Evolutionary conservation across 1,140 invertebrate species (phyloP).

Genomic region (Gonioctena quinquepunctata): DNA sequence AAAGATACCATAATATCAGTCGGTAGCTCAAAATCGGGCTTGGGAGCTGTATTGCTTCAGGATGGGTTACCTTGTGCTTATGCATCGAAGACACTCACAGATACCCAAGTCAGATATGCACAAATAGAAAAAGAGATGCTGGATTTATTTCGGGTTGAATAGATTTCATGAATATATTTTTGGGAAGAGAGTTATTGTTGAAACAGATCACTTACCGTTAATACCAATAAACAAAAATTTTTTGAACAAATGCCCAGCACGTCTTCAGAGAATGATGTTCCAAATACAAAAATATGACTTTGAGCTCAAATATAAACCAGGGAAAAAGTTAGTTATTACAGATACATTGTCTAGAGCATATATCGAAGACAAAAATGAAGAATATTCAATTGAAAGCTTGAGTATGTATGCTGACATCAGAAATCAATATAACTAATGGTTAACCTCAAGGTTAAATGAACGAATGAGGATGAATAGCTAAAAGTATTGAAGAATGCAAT

Average conservation of each 20-base stretch:
- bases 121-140: too few species aligned
- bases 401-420: neutral
- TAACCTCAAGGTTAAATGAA: neutral
- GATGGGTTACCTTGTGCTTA: too few species aligned
- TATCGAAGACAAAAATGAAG: too few species aligned
- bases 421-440: neutral
- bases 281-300: neutral
- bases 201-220: too few species aligned
- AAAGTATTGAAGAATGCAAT: slow-evolving; percentile 32
- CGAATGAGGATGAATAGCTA: slow-evolving; percentile 35
- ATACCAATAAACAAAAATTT: neutral
- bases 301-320: neutral
- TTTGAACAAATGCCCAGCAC: too few species aligned
- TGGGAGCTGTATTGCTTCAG: slow-evolving; percentile 51
- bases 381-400: neutral
- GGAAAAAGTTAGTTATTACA: neutral
- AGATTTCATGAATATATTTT: slow-evolving; percentile 44
- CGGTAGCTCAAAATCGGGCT: slow-evolving; percentile 25
- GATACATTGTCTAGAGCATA: neutral
- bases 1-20: too few species aligned
- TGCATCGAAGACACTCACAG: slow-evolving; percentile 50
- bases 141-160: too few species aligned
- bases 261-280: neutral
- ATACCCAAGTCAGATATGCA: slow-evolving; percentile 44
- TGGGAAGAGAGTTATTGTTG: slow-evolving; percentile 1